Base-by-base conservation (phyloP, 64 coral and sea anemone genomes). In the Montipora foliosa region DNA sequence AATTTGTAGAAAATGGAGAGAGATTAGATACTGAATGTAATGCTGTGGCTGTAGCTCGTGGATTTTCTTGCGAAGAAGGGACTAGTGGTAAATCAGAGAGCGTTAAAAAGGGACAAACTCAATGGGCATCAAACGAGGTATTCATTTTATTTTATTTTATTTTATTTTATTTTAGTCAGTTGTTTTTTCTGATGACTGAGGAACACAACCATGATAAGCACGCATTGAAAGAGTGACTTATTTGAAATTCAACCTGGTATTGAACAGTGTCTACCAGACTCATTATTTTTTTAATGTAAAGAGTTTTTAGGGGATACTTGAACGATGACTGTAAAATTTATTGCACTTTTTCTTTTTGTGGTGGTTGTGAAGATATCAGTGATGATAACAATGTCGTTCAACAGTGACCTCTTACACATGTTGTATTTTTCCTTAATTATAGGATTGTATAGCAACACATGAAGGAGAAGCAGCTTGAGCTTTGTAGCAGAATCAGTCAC, bases 1-100 rank as follows among this genome's bases (percentile, higher is more conserved):
- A 86, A 72, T 86, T 86, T 86, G 82, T 71, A 86, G 82, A 86
- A 47, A 49, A 86, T 21, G 82, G 71, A 51, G 71, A 64, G n/a
- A 86, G 82, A 24, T 49, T 86, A 72, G 64, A 71, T 72, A 11
- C n/a, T 20, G 62, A 86, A 72, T 70, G 0, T 72, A 17, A 49
- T 11, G 82, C 29, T 50, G 16, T 10, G 61, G 29, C 3, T 22
- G n/a, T 8, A 29, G 7, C 21, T 10, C 29, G 14, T 44, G 55
- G 44, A 3, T 7, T 16, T 19, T 59, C 7, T 22, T 15, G 49
- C 16, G 45, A 86, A 70, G 66, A 71, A n/a, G 15, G 21, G 45
- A 21, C 6, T 21, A 11, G 1, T 69, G 47, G 15, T 67, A 62
- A 67, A 37, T 61, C 80, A 29, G 80, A 45, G 13, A n/a, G 44